Base-by-base conservation (phyloP, 2,888 invertebrate genomes). In the Lepidonotus clava region DNA sequence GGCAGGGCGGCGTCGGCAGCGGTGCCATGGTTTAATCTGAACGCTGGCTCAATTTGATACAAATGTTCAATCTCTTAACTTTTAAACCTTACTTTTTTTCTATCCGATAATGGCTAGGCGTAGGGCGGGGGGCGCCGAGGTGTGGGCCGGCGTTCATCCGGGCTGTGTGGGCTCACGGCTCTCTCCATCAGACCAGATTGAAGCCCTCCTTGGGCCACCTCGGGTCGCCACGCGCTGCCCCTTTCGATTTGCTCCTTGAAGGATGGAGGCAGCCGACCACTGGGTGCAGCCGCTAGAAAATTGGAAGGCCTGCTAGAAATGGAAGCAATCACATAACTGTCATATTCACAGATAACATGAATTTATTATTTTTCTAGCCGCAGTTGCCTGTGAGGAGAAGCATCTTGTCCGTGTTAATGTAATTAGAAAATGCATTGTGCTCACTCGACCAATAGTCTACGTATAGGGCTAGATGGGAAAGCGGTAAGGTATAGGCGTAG, bases 261-360 rank as follows among this genome's bases (percentile, higher is more conserved):
- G 34, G 84, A 84, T 84, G 66, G 84, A 53, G 56, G 18, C 2
- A 18, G 40, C 2, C 41, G 28, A 36, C 40, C 40, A 21, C 38
- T 21, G 1, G 61, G 32, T 24, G 84, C 84, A 66, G 84, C 67
- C 84, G 46, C 80, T n/a, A 84, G 84, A 84, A 84, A 84, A 84
- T 84, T 84, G 84, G 84, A 84, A 84, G 66, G 84, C 84, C 21
- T 24, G 40, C 84, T 38, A 84, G 84, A 67, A 84, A 84, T 84
- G 84, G 84, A 84, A 38, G 84, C 84, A 84, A 84, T 84, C 84
- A 84, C 84, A 84, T 84, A 84, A 67, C 61, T 84, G 84, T 84
- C 84, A 84, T 84, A 61, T 61, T 84, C 66, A 40, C 28, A 84
- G 84, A 84, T 84, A 84, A 84, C 61, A 66, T 38, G 38, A 66